Conservation (phyloP, 2,888 invertebrate species). For the Drosophila affinis region DNA sequence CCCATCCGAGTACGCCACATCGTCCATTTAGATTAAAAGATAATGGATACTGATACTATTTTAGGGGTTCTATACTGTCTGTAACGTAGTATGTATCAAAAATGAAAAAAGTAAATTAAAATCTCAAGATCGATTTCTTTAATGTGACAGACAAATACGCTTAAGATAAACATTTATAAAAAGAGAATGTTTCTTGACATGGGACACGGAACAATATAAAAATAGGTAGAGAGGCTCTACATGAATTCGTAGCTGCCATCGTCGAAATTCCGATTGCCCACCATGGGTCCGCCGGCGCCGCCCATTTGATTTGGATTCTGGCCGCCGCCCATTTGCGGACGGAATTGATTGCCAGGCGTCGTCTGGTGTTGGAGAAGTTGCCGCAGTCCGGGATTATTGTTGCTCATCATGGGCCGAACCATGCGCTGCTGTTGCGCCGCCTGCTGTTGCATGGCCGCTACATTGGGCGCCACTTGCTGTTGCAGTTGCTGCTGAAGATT, state of each 20-base stretch:
- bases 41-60: slow-evolving; percentile 2
- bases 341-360: slow-evolving; percentile 83
- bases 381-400: slow-evolving; percentile 91
- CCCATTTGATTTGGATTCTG: slow-evolving; percentile 75
- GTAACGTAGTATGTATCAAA: slow-evolving; percentile 21
- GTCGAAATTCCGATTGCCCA: slow-evolving; percentile 81
- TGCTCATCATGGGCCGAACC: slow-evolving; percentile 89
- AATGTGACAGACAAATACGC: neutral
- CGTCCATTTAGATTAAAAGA: slow-evolving; percentile 82
- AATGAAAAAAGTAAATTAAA: neutral
- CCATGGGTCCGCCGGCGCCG: slow-evolving; percentile 74
- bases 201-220: neutral
- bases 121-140: neutral
- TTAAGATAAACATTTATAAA: neutral
- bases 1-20: slow-evolving; percentile 92
- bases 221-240: slow-evolving; percentile 48
- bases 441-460: slow-evolving; percentile 84
- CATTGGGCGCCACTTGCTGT: slow-evolving; percentile 87
- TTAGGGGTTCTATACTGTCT: neutral
- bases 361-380: slow-evolving; percentile 88
- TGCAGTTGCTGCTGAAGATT: slow-evolving; percentile 81
- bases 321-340: slow-evolving; percentile 80
- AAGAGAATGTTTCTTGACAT: neutral
- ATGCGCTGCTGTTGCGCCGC: slow-evolving; percentile 85
- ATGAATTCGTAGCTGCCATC: slow-evolving; percentile 82